These are phyloP conservation scores for Panzeria rudis DNA, from an alignment of 2,888 invertebrate genomes.

Conservation along the genomic window DNA sequence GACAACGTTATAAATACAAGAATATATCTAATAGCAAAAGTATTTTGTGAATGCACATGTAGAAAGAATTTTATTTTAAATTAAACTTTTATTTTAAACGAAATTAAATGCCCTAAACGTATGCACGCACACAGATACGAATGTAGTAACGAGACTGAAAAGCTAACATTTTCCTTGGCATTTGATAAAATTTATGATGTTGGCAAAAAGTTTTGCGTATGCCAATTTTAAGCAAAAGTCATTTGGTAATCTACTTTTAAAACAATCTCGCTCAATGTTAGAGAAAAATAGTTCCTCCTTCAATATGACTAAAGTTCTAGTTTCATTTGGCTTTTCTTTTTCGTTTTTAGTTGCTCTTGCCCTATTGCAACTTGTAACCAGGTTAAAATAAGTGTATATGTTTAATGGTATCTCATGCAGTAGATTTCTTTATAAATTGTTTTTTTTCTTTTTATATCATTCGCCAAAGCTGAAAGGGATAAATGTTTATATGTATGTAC, in stretches of 20 bases:
- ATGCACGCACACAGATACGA: not conserved
- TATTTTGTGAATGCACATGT: not conserved
- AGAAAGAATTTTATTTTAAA: constrained; percentile 3
- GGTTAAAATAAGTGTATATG: constrained; percentile 58
- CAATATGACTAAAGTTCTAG: constrained; percentile 28
- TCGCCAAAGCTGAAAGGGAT: not conserved
- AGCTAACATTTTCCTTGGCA: constrained; percentile 27
- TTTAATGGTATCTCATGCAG: constrained; percentile 45
- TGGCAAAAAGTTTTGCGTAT: constrained; percentile 32
- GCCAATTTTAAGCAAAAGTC: constrained; percentile 53
- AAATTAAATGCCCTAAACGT: constrained; percentile 1
- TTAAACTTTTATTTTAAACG: constrained; percentile 23
- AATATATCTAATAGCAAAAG: not conserved
- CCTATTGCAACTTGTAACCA: constrained; percentile 36
- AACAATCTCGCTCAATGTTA: not conserved
- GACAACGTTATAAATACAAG: not conserved
- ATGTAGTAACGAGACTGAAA: constrained; percentile 2
- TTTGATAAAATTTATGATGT: constrained; percentile 53
- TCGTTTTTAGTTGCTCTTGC: constrained; percentile 9
- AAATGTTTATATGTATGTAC: not conserved
- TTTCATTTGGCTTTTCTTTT: constrained; percentile 1
- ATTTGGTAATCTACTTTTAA: constrained; percentile 44
- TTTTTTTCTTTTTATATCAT: not conserved
- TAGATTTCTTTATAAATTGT: constrained; percentile 8
- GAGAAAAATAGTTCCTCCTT: constrained; percentile 18